phyloP scores from a whole-genome alignment of 2,113 vertebrate species.

The Mesitornis unicolor region DNA sequence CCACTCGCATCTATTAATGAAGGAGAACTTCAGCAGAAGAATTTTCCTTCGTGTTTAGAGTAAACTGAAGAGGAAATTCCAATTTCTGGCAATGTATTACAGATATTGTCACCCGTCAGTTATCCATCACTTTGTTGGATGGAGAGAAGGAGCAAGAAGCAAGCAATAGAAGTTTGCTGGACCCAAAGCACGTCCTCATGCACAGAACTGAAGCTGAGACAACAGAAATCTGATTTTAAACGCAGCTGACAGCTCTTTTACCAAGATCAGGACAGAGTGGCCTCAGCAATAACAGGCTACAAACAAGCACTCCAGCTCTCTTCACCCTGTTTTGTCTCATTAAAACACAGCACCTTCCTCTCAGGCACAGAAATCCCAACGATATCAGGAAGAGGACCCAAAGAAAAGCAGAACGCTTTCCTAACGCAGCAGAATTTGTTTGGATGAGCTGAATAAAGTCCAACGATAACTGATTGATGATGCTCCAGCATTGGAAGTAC shows the following conservation, averaged over 20 bases:
- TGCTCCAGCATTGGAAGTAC: not conserved
- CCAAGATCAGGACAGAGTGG: not conserved
- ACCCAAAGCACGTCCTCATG: not conserved
- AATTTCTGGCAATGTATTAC: not conserved
- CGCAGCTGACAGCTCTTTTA: not conserved
- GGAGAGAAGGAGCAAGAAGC: not conserved
- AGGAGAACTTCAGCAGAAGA: not conserved
- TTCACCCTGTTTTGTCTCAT: not conserved
- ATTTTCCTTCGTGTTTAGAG: not conserved
- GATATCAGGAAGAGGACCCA: not conserved
- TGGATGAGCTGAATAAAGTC: not conserved
- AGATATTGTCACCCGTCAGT: not conserved
- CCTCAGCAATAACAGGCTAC: not conserved
- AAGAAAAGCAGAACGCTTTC: not conserved
- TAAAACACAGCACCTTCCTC: not conserved
- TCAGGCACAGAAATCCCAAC: not conserved
- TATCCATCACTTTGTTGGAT: not conserved
- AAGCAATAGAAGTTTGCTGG: not conserved
- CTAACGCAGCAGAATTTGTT: not conserved
- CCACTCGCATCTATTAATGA: slow-evolving; percentile 14
- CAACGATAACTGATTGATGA: not conserved
- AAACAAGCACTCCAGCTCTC: not conserved
- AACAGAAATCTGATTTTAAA: not conserved
- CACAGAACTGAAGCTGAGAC: not conserved
- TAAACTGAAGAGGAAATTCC: not conserved